Conservation (phyloP, 1,140 invertebrate genomes). For the Eupeodes corollae region DNA sequence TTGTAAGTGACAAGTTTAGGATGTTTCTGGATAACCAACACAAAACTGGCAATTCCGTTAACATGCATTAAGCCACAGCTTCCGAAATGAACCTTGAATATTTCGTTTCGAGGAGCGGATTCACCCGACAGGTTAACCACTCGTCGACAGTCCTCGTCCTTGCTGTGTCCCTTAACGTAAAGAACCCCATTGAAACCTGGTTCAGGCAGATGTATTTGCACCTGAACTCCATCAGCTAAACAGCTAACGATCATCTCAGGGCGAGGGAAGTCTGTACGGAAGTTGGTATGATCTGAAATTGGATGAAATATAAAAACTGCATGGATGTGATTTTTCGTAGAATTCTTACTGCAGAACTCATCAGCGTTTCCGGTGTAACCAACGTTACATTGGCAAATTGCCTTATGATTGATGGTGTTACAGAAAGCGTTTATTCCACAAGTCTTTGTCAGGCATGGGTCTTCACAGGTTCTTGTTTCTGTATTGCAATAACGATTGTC, state of each 20-base stretch:
- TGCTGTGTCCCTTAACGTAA: conserved; percentile 89
- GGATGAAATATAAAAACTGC: conserved; percentile 27
- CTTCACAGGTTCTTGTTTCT: conserved; percentile 56
- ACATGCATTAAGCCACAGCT: conserved; percentile 83
- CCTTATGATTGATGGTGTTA: conserved; percentile 63
- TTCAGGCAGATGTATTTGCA: conserved; percentile 67
- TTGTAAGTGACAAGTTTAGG: conserved; percentile 89
- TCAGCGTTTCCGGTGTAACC: conserved; percentile 75
- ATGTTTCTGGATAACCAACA: conserved; percentile 89
- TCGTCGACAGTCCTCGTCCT: conserved; percentile 76
- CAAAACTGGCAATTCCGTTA: conserved; percentile 83
- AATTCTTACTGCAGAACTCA: conserved; percentile 48
- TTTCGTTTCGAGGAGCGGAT: conserved; percentile 55
- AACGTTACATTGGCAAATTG: conserved; percentile 65
- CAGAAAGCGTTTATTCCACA: conserved; percentile 72
- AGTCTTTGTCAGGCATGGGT: conserved; percentile 57
- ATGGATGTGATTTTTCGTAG: conserved; percentile 1
- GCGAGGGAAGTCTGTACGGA: conserved; percentile 69
- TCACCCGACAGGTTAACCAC: conserved; percentile 61
- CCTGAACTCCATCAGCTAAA: conserved; percentile 81
- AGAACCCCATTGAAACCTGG: conserved; percentile 80
- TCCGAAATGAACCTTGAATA: conserved; percentile 85
- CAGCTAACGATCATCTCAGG: conserved; percentile 81
- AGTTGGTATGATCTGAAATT: conserved; percentile 23
- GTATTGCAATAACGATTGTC: conserved; percentile 62